Percentiles rank a stretch among this genome's conserved stretches.
These are phyloP conservation scores for Augiades crinisus DNA, from an alignment of 2,888 invertebrate genomes.

Conservation along the genomic window DNA sequence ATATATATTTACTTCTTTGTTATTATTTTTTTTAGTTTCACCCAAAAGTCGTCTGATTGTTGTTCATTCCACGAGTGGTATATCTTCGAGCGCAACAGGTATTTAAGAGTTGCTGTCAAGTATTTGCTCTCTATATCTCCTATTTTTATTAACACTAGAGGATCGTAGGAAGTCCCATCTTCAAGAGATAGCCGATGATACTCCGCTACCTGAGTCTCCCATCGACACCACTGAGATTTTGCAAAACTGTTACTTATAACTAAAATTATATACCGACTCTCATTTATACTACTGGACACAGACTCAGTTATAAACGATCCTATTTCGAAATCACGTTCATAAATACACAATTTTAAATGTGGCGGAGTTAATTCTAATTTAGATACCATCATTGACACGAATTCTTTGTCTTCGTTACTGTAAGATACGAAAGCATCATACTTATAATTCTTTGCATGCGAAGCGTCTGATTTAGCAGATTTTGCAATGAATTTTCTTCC, in stretches of 20 bases:
- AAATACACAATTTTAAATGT: constrained; percentile 83
- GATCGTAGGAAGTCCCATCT: constrained; percentile 78
- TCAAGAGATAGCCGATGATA: constrained; percentile 83
- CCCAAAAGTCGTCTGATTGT: constrained; percentile 68
- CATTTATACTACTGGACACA: constrained; percentile 83
- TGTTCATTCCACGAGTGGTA: constrained; percentile 83
- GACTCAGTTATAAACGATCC: constrained; percentile 84
- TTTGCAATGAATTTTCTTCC: constrained; percentile 60
- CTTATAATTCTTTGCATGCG: constrained; percentile 53
- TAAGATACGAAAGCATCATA: constrained; percentile 84
- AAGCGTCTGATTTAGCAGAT: constrained; percentile 34
- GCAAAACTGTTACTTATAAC: constrained; percentile 86
- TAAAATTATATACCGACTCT: constrained; percentile 84
- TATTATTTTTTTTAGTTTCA: constrained; percentile 58
- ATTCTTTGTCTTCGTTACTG: constrained; percentile 82
- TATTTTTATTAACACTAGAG: constrained; percentile 83
- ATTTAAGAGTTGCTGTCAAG: constrained; percentile 82
- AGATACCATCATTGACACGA: constrained; percentile 81
- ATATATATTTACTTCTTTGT: constrained; percentile 29
- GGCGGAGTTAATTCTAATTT: constrained; percentile 83
- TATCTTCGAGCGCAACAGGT: constrained; percentile 83
- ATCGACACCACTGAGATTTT: constrained; percentile 86
- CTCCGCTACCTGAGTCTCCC: constrained; percentile 86
- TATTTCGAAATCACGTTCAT: constrained; percentile 85
- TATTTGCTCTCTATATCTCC: constrained; percentile 80